Base-by-base conservation (phyloP, 2,113 vertebrate species). In the Clarias gariepinus region DNA sequence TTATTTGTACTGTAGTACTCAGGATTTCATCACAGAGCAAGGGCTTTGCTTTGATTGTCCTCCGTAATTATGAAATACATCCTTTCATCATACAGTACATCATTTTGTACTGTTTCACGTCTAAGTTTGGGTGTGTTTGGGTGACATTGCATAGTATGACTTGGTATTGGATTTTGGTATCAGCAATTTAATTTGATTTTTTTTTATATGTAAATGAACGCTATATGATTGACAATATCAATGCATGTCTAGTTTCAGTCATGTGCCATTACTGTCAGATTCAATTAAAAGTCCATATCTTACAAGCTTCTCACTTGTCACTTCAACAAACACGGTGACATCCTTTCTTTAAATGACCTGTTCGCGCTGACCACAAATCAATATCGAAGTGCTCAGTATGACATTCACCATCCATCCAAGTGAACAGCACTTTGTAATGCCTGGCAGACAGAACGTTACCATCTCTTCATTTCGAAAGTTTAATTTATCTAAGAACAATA, bases 321-420 rank as follows among this genome's bases (percentile, higher is more conserved):
- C 25, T n/a, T 61, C 53, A 61, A 4, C 64, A 73, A 53, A 68
- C 23, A 11, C 18, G 9, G 66, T 64, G 12, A 53, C 53, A 81
- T 80, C 47, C n/a, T 81, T 81, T 64, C 76, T 71, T 69, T 80
- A 47, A 80, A 69, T 28, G 41, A 68, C 7, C 41, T 28, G 77
- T 69, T 81, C 61, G 36, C 12, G 3, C 66, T 8, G 57, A 86
- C 78, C 64, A 33, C 78, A 81, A 86, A 86, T 86, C 78, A 81
- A 81, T 86, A 86, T 16, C n/a, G 52, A 79, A 69, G 76, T 19
- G 21, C 58, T 73, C 66, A 30, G 12, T 23, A 41, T 55, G 11
- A 52, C 47, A 5, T 57, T 69, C 28, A 30, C 74, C 77, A 55
- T 85, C 52, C 53, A 77, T 36, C 55, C 33, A 41, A 81, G n/a